Evolutionary conservation across 2,797 vertebrate species (phyloP), one percentile per base, ranked within the genome.

Genomic region (Pangasius sanitwongsei): DNA sequence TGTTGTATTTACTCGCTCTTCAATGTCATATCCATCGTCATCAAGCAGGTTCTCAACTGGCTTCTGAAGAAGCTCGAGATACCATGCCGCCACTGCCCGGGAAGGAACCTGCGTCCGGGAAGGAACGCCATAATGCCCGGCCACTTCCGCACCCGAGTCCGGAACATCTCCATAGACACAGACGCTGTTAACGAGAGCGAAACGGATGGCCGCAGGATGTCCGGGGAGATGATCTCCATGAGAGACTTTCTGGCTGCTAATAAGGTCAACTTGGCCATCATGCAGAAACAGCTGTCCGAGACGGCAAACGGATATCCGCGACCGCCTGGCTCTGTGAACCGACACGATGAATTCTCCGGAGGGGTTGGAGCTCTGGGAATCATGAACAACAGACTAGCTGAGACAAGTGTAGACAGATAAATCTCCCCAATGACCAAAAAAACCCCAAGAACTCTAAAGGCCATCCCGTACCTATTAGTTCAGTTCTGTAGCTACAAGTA

Each of bases 1-100:
- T 97, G 97, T 92, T 98, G 97, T 92, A 96, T 98, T 92, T 97
- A 97, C 92, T 97, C 97, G 0, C 92, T 97, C 86, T 97, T 97
- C 94, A 97, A 97, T 0, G 96, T 97, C 91, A 97, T 97, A 91
- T 97, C 97, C 84, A 97, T 97, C 57, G 94, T 97, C 89, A 97
- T 98, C 93, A 97, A 97, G 78, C 97, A 97, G 87, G 96, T 96
- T 2, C 95, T 98, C 90, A 97, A 97, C 94, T 97, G 97, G 97
- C 95, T 97, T 89, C 93, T 97, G 91, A 94, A 94, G 91, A 97
- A 96, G 82, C 34, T 97, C 74, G 94, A 94, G 31, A 91, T 93
- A 41, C 87, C 93, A 12, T 91, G 91, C 65, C 89, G 75, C 3
- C 95, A 87, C 77, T 97, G 96, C 94, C 96, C 91, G 20, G 90